Evolutionary conservation across 2,888 invertebrate genomes (phyloP), one percentile per base, ranked within the genome.

Genomic region (Netelia fuscicornis): DNA sequence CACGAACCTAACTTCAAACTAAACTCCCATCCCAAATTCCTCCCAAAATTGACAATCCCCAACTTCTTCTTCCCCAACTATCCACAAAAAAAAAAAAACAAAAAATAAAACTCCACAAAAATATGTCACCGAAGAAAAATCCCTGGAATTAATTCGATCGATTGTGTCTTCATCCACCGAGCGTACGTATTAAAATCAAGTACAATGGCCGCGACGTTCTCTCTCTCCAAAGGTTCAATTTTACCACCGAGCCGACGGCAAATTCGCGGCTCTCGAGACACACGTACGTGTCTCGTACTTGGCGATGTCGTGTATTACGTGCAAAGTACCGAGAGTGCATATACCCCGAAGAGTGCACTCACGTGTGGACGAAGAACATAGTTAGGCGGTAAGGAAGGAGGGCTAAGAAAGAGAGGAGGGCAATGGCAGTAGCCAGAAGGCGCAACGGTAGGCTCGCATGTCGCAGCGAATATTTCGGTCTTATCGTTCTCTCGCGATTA

Each of bases 401-500:
- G n/a, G 30, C 2, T 30, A 30, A 30, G 30, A 30, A 30, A 30
- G 30, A 83, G 78, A 83, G 81, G 83, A 70, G 75, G 68, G 64
- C 78, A 65, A 75, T 71, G 70, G 81, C 71, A 60, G 74, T 68
- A 62, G 82, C 42, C 30, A 37, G 42, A 23, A 37, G 37, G 37
- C 37, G 37, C 37, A 72, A 44, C 68, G n/a, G 74, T 68, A 74
- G n/a, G 76, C 76, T 81, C 85, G 86, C 86, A 84, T 89, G 88
- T 88, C 86, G 72, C 84, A 82, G 86, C 86, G 88, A 90, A 89
- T 90, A 91, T 91, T 91, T 89, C 90, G 89, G 90, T 88, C 91
- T 92, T 92, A 92, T 92, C 92, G 86, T 71, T 56, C 67, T 56
- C 62, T 87, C 84, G 62, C 91, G 92, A 92, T 92, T 92, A 92